A percentile compares a stretch with the other conserved stretches of the same genome.
Evolutionary conservation across 2,888 invertebrate genomes (phyloP).

Genomic region (Linhomoeus sp.): DNA sequence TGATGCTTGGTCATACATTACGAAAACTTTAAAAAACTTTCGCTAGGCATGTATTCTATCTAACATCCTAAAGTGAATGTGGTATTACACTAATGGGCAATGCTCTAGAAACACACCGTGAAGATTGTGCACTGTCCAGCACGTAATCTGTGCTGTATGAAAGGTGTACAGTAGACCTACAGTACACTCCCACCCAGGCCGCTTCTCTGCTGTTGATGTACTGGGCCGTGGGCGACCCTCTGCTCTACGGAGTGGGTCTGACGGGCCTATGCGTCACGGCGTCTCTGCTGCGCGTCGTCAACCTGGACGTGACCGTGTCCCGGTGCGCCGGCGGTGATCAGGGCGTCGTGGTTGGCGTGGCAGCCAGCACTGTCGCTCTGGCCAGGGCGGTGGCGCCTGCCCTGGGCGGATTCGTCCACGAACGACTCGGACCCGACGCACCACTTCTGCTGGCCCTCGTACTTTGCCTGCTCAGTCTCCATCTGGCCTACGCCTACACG

Average conservation of each 20-base stretch:
- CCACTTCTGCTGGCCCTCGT: no score
- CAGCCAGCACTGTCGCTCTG: neutral
- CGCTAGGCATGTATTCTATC: no score
- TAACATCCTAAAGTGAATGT: no score
- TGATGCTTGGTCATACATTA: no score
- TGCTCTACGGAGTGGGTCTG: neutral
- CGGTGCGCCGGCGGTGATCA: neutral
- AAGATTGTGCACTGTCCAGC: no score
- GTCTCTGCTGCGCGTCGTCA: constrained; percentile 3
- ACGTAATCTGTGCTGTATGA: no score
- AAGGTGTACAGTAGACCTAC: no score
- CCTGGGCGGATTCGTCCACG: constrained; percentile 2
- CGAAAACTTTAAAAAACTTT: no score
- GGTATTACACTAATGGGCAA: no score
- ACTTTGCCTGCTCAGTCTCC: no score
- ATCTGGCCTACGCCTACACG: no score
- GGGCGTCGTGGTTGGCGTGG: constrained; percentile 1
- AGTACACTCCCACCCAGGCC: neutral
- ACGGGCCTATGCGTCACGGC: neutral
- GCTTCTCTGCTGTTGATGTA: neutral
- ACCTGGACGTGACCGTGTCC: constrained; percentile 1
- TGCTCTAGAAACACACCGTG: no score
- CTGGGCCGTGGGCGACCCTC: neutral
- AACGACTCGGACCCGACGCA: neutral
- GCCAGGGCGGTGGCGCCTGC: constrained; percentile 1